phyloP scores from a whole-genome alignment of 1,140 invertebrate genomes.

The Drepana arcuata region DNA sequence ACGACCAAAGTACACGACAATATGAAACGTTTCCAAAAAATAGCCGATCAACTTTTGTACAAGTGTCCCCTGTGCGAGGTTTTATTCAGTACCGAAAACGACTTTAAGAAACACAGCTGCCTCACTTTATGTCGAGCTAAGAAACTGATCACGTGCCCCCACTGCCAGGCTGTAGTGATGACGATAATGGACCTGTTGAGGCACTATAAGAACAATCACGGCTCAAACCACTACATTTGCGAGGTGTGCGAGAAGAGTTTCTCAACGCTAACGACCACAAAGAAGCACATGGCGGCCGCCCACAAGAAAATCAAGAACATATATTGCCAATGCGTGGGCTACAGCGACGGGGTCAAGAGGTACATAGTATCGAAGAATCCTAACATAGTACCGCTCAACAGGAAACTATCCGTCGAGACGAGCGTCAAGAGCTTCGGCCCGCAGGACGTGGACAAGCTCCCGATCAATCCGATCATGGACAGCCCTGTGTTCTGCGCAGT shows the following conservation, averaged over 20 bases:
- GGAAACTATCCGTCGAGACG: constrained; percentile 11
- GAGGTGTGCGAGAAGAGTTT: constrained; percentile 14
- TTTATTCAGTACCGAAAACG: constrained; percentile 10
- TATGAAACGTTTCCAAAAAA: too few relatives aligned
- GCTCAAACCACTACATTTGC: constrained; percentile 9
- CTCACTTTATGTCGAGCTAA: constrained; percentile 13
- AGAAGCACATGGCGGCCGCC: constrained; percentile 18
- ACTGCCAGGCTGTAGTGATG: constrained; percentile 17
- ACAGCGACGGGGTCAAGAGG: not conserved
- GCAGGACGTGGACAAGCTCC: constrained; percentile 76
- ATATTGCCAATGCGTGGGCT: too few relatives aligned
- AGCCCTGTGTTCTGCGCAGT: constrained; percentile 76
- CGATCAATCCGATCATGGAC: constrained; percentile 77
- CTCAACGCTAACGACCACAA: constrained; percentile 3
- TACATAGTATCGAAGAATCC: not conserved
- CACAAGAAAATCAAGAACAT: not conserved
- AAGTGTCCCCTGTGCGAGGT: constrained; percentile 29
- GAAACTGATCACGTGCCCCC: constrained; percentile 18
- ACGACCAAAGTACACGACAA: too few relatives aligned
- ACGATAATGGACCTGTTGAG: constrained; percentile 8
- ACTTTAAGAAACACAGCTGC: constrained; percentile 27
- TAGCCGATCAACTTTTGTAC: constrained; percentile 14
- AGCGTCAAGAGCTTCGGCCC: constrained; percentile 58
- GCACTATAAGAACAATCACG: constrained; percentile 29
- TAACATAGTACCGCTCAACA: constrained; percentile 3